Conservation (phyloP, 2,888 invertebrate species). For the Prosapia bicincta region DNA sequence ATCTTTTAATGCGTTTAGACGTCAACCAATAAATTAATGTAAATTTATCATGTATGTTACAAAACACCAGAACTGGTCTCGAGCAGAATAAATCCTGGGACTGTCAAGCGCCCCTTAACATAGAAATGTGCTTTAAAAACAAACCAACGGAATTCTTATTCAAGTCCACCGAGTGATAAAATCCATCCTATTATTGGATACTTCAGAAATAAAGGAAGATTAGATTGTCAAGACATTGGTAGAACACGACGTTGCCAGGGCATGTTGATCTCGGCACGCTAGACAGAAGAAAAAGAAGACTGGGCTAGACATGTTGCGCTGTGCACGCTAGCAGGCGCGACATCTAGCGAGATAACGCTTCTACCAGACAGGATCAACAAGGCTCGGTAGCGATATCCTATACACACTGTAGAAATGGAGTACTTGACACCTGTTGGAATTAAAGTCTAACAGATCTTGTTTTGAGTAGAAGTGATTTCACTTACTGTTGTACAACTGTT, state of each 20-base stretch:
- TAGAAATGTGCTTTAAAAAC: too few species aligned
- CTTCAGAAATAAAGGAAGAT: background rate
- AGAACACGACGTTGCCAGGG: background rate
- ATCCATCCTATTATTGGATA: background rate
- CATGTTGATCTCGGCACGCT: background rate
- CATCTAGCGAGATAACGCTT: background rate
- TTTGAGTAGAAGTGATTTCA: background rate
- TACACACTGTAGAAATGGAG: background rate
- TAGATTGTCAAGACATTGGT: background rate
- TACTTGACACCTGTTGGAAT: background rate
- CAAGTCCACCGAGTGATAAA: background rate
- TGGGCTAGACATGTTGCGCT: background rate
- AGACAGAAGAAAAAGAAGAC: slow-evolving; percentile 2
- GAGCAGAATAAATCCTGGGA: too few species aligned
- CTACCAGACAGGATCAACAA: background rate
- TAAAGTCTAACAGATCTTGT: background rate
- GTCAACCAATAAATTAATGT: too few species aligned
- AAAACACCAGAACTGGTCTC: too few species aligned
- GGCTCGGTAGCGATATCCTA: background rate
- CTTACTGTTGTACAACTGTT: background rate
- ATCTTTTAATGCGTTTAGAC: too few species aligned
- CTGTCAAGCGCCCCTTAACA: too few species aligned
- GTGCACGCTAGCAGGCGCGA: background rate
- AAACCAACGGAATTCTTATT: background rate
- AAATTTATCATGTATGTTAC: too few species aligned